Evolutionary conservation across 2,888 invertebrate species (phyloP), one percentile per base, ranked within the genome.

Genomic region (Drosophila stalkeri): DNA sequence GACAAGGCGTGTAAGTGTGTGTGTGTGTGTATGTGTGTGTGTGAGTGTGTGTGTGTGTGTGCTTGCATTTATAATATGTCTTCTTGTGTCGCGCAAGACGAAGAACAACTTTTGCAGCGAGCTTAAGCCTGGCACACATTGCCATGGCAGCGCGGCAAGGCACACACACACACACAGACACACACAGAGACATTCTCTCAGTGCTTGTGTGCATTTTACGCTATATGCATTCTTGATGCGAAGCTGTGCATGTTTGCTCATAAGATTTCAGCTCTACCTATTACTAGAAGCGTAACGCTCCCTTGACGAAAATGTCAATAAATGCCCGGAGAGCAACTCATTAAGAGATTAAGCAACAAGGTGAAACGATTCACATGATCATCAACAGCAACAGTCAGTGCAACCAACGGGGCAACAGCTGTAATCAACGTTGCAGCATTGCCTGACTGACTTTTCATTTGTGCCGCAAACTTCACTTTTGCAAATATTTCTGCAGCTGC

Each of bases 301-400:
- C 18, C 44, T 14, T n/a, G 5, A 16, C 27, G 47, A 47, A 27
- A 79, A 82, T 85, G 81, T 86, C 82, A 87, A 87, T 86, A 86
- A 85, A 87, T 87, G 80, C 82, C 63, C 67, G 74, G 74, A 79
- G 78, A 79, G 82, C 78, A 86, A 86, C 82, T 86, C 87, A 87
- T 86, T 86, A 86, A 85, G 81, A 75, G 85, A 86, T 86, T 87
- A 84, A 76, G 81, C 59, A 71, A 64, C 79, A 72, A 70, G 84
- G 70, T 80, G 66, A 66, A 72, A 46, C 69, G 66, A 73, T 83
- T 62, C 55, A 18, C 47, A 18, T 57, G 49, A 46, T 44, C 23
- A 62, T 37, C 49, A 52, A 0, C 49, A 31, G n/a, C n/a, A 37
- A 7, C 37, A 16, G 14, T 14, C 12, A 37, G 12, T 1, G 14